Conservation (phyloP, 2,797 vertebrate genomes). For the Macropodus opercularis region DNA sequence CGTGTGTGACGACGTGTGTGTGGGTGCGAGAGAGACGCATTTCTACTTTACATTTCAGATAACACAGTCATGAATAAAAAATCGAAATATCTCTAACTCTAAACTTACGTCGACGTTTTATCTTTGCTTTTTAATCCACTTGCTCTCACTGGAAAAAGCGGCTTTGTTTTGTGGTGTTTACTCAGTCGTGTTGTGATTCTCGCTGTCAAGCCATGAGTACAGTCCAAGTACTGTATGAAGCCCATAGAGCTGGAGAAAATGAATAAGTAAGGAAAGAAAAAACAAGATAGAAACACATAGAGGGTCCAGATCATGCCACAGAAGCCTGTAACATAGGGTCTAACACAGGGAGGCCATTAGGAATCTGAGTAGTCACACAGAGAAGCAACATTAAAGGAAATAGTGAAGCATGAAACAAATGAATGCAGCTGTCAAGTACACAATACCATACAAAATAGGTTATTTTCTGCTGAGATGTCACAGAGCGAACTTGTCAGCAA, state of each 20-base stretch:
- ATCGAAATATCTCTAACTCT: too few relatives aligned
- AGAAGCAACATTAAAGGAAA: constrained; percentile 61
- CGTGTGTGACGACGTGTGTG: too few relatives aligned
- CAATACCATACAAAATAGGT: constrained; percentile 28
- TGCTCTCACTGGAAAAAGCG: constrained; percentile 18
- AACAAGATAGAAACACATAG: constrained; percentile 7
- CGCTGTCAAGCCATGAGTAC: constrained; percentile 16
- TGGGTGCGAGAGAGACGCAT: too few relatives aligned
- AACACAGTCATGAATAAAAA: neutral
- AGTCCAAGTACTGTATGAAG: too few relatives aligned
- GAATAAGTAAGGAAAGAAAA: constrained; percentile 17
- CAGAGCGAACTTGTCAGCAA: constrained; percentile 23
- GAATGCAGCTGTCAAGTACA: constrained; percentile 46
- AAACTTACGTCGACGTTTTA: neutral
- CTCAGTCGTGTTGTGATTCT: constrained; percentile 13
- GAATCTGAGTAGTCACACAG: constrained; percentile 49
- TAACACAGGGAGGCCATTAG: constrained; percentile 60
- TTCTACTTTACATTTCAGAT: neutral
- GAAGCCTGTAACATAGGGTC: constrained; percentile 47
- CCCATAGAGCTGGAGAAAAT: too few relatives aligned
- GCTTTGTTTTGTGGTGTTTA: constrained; percentile 34
- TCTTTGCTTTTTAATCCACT: constrained; percentile 15
- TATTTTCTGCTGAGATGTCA: constrained; percentile 45
- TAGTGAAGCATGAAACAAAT: constrained; percentile 63
- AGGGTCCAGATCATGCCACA: constrained; percentile 35